phyloP scores from a whole-genome alignment of 2,888 invertebrate genomes.

The Coelinius sp. region DNA sequence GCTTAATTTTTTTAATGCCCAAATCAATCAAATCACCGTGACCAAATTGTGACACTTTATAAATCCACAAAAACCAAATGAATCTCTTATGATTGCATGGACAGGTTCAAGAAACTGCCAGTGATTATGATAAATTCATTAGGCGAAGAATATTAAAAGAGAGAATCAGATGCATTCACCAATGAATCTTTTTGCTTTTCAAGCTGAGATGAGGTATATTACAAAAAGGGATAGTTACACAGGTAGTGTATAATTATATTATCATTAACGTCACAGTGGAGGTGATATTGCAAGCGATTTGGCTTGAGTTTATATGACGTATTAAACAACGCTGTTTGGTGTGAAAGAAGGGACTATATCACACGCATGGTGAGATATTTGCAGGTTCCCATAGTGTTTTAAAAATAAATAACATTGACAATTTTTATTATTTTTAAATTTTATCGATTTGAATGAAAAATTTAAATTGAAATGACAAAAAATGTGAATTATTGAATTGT shows the following conservation, averaged over 20 bases:
- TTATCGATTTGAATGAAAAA: not conserved
- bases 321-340: not conserved
- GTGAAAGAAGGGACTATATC: slow-evolving; percentile 14
- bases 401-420: not conserved
- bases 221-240: slow-evolving; percentile 50
- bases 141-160: slow-evolving; percentile 44
- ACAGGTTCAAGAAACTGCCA: slow-evolving; percentile 42
- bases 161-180: slow-evolving; percentile 34
- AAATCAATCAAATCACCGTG: not conserved
- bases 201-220: slow-evolving; percentile 30
- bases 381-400: not conserved
- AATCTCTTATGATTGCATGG: slow-evolving; percentile 7
- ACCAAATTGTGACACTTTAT: not conserved
- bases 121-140: slow-evolving; percentile 60
- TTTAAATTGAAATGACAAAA: too few relatives aligned
- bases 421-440: not conserved
- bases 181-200: not conserved
- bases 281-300: slow-evolving; percentile 45
- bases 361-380: slow-evolving; percentile 20
- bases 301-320: slow-evolving; percentile 15
- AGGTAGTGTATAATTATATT: slow-evolving; percentile 60
- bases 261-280: slow-evolving; percentile 58
- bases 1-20: not conserved
- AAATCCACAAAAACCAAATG: not conserved
- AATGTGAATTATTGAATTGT: too few relatives aligned